Evolutionary conservation across 2,888 invertebrate genomes (phyloP).

Genomic region (Papilio gigon): DNA sequence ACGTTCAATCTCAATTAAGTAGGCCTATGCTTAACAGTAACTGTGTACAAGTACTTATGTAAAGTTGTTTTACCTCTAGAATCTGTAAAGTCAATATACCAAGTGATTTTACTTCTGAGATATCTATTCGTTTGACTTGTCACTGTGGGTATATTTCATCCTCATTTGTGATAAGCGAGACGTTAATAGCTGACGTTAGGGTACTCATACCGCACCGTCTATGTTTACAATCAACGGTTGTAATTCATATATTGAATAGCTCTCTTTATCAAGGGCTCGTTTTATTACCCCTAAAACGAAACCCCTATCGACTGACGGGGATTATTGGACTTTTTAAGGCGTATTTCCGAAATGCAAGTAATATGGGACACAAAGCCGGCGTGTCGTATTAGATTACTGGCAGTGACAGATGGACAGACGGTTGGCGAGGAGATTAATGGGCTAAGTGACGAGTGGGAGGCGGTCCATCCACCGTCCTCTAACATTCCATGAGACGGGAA

Average conservation of each 20-base stretch:
- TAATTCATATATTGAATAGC: constrained; percentile 40
- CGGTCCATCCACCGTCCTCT: constrained; percentile 54
- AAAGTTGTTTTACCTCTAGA: not conserved
- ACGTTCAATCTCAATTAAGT: too few relatives aligned
- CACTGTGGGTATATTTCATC: constrained; percentile 29
- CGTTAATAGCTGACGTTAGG: constrained; percentile 27
- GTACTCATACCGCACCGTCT: constrained; percentile 6
- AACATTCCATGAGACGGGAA: constrained; percentile 57
- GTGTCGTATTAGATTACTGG: constrained; percentile 81
- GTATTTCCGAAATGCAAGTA: constrained; percentile 72
- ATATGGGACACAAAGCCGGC: constrained; percentile 79
- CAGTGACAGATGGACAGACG: constrained; percentile 78
- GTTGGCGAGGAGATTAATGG: constrained; percentile 78
- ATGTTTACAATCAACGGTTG: constrained; percentile 31
- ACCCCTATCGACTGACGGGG: constrained; percentile 63
- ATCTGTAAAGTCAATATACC: constrained; percentile 5
- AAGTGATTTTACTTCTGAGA: constrained; percentile 8
- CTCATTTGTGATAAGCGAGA: constrained; percentile 31
- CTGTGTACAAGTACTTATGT: not conserved
- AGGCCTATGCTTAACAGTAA: too few relatives aligned
- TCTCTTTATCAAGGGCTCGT: constrained; percentile 59
- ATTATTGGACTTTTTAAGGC: constrained; percentile 72
- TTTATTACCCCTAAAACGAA: constrained; percentile 66
- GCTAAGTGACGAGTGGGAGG: constrained; percentile 80
- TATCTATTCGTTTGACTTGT: constrained; percentile 15